These are phyloP conservation scores for Myiopsitta monachus DNA, from an alignment of 2,113 vertebrate genomes.

Conservation along the genomic window DNA sequence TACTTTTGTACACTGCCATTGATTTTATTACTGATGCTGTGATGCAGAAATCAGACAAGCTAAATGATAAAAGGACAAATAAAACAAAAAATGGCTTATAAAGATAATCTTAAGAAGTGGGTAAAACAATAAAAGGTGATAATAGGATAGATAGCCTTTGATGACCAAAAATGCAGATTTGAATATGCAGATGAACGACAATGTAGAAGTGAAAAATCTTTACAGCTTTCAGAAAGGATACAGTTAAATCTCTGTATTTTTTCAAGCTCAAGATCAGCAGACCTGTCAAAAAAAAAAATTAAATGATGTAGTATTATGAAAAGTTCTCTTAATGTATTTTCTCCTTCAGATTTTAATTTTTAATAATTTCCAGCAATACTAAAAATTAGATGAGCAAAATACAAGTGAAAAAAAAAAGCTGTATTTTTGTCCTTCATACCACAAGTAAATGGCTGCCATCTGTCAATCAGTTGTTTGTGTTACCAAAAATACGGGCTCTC, in stretches of 20 bases:
- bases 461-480: not conserved
- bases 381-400: not conserved
- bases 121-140: not conserved
- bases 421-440: not conserved
- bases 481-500: not conserved
- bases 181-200: not conserved
- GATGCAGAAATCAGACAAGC: not conserved
- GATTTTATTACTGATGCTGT: not conserved
- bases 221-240: conserved; percentile 71
- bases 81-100: not conserved
- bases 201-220: not conserved
- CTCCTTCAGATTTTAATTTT: not conserved
- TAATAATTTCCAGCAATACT: not conserved
- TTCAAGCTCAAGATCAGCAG: conserved; percentile 73
- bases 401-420: not conserved
- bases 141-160: not conserved
- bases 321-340: not conserved
- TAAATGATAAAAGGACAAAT: not conserved
- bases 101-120: not conserved
- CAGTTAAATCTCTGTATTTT: conserved; percentile 80
- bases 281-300: conserved; percentile 59
- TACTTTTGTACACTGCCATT: not conserved
- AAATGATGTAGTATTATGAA: not conserved
- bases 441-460: not conserved
- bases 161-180: not conserved